Conservation (phyloP, 2,888 invertebrate species). For the Drosophila neutralis region DNA sequence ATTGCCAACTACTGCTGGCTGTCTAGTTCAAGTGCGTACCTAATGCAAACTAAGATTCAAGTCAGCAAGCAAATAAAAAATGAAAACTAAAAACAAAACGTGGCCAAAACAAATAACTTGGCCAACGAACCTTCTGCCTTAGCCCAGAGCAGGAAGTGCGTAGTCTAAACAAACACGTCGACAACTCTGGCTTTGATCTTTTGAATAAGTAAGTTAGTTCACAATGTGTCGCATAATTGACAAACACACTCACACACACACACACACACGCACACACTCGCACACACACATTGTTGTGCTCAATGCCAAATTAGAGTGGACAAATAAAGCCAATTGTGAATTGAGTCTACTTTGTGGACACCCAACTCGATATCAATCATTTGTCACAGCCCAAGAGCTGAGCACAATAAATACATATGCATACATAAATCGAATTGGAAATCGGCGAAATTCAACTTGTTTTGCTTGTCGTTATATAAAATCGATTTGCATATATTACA, state of each 20-base stretch:
- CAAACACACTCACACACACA: slow-evolving; percentile 11
- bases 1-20: neutral
- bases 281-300: neutral
- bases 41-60: neutral
- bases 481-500: slow-evolving; percentile 22
- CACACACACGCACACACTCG: neutral
- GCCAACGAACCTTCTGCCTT: slow-evolving; percentile 48
- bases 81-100: neutral
- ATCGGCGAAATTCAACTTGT: slow-evolving; percentile 32
- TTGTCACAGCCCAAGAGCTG: slow-evolving; percentile 40
- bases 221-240: slow-evolving; percentile 54
- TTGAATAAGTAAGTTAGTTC: slow-evolving; percentile 14
- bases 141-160: slow-evolving; percentile 62
- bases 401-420: neutral
- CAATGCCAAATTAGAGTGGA: slow-evolving; percentile 53
- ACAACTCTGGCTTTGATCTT: slow-evolving; percentile 22
- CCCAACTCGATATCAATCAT: slow-evolving; percentile 66
- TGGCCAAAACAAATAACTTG: slow-evolving; percentile 51
- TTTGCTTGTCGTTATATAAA: slow-evolving; percentile 56
- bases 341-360: slow-evolving; percentile 24
- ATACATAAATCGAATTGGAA: neutral
- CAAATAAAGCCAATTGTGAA: slow-evolving; percentile 58
- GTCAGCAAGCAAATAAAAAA: slow-evolving; percentile 11
- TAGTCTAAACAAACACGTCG: slow-evolving; percentile 17
- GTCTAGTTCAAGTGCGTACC: slow-evolving; percentile 7